phyloP scores from a whole-genome alignment of 64 coral and sea anemone species.

The Actinia equina region DNA sequence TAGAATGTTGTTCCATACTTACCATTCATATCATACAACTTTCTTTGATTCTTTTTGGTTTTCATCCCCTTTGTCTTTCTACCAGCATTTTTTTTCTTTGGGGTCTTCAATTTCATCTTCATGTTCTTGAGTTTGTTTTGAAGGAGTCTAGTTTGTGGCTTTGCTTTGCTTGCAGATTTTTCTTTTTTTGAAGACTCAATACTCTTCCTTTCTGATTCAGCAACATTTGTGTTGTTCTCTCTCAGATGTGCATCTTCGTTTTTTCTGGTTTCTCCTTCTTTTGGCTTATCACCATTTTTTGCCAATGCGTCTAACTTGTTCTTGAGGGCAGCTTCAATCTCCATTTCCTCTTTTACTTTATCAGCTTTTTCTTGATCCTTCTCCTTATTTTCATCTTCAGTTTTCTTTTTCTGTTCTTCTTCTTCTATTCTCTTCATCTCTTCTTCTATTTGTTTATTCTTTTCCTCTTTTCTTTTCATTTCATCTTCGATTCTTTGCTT shows the following conservation, averaged over 20 bases:
- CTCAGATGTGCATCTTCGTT: neutral
- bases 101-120: neutral
- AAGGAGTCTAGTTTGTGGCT: neutral
- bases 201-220: neutral
- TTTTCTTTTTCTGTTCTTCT: neutral
- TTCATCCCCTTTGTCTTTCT: neutral
- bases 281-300: neutral
- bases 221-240: neutral
- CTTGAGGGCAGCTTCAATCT: slow-evolving; percentile 29
- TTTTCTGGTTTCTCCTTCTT: neutral
- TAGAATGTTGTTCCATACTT: neutral
- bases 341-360: slow-evolving; percentile 18
- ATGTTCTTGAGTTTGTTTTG: slow-evolving; percentile 1
- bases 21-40: neutral
- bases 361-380: neutral
- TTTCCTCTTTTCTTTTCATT: neutral
- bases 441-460: neutral
- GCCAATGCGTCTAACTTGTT: neutral
- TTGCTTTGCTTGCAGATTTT: neutral
- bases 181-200: neutral
- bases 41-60: neutral
- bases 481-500: neutral
- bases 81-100: neutral
- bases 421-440: neutral
- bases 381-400: slow-evolving; percentile 19